Conservation (phyloP, 2,888 invertebrate species). For the Tiphia femorata region DNA sequence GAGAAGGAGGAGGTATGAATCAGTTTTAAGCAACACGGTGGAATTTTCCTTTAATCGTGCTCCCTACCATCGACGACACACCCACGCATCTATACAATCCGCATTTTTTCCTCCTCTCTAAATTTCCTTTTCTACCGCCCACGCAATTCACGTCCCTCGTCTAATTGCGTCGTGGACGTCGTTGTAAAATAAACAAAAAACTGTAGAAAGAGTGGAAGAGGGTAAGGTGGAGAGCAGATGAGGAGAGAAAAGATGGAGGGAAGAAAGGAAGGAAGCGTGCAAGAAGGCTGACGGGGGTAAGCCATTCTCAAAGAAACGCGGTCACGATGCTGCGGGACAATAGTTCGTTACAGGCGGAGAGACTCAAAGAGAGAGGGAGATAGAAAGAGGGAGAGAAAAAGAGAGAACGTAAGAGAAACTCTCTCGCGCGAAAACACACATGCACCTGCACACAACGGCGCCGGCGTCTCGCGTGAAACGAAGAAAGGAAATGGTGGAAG, state of each 20-base stretch:
- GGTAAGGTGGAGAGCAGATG: constrained; percentile 1
- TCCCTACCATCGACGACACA: too few species aligned
- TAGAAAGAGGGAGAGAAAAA: constrained; percentile 19
- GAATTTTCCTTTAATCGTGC: too few species aligned
- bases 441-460: too few species aligned
- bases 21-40: too few species aligned
- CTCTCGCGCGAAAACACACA: too few species aligned
- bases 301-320: constrained; percentile 38
- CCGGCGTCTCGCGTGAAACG: too few species aligned
- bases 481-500: constrained; percentile 2
- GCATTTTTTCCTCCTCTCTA: not conserved
- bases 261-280: constrained; percentile 5
- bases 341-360: constrained; percentile 39
- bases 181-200: constrained; percentile 8
- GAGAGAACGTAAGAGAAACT: constrained; percentile 19
- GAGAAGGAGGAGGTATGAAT: too few species aligned
- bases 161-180: not conserved
- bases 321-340: constrained; percentile 39
- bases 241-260: not conserved
- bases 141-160: not conserved
- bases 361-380: not conserved
- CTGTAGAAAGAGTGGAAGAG: not conserved
- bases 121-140: not conserved
- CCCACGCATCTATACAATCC: not conserved
- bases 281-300: constrained; percentile 22